phyloP scores from a whole-genome alignment of 2,797 vertebrate species.

The Lerista edwardsae region DNA sequence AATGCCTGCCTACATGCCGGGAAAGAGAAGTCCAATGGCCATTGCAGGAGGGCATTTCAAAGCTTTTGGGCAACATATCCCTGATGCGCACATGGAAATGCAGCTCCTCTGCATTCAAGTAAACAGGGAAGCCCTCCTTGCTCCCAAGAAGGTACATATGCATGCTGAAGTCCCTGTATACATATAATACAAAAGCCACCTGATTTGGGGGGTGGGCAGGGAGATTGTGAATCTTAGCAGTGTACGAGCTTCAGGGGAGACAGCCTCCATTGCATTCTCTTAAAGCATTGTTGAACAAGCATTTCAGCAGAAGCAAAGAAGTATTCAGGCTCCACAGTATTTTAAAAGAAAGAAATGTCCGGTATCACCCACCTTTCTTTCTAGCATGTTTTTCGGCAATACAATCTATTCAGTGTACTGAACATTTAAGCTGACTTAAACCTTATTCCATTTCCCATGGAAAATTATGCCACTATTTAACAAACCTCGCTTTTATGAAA shows the following conservation, averaged over 20 bases:
- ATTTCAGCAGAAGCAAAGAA: neutral
- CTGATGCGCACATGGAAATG: neutral
- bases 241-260: neutral
- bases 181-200: neutral
- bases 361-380: neutral
- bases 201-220: neutral
- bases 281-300: neutral
- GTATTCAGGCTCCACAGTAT: neutral
- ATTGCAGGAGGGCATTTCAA: too few species aligned
- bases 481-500: conserved; percentile 17
- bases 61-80: neutral
- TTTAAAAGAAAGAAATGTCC: neutral
- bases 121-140: neutral
- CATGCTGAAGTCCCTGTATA: neutral
- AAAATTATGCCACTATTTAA: conserved; percentile 21
- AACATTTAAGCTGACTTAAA: neutral
- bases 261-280: neutral
- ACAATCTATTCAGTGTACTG: neutral
- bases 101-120: neutral
- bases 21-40: too few species aligned
- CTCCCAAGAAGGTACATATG: neutral
- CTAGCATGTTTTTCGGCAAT: neutral
- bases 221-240: neutral
- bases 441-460: neutral
- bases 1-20: too few species aligned